Evolutionary conservation across 1,140 invertebrate genomes (phyloP).

Genomic region (honey bee (Apis mellifera)): Amel_HAv3.1 CM009934.2:9586501-9587000

Average conservation of each 20-base stretch:
- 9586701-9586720: too few species aligned
- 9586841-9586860: conserved; percentile 27
- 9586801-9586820: not conserved
- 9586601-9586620: too few species aligned
- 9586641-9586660: too few species aligned
- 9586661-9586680: too few species aligned
- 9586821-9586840: not conserved
- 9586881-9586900: not conserved
- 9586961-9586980: not conserved
- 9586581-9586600: too few species aligned
- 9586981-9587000: not conserved
- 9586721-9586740: too few species aligned
- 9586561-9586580: too few species aligned
- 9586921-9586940: not conserved
- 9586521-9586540: too few species aligned
- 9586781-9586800: not conserved
- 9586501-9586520: not conserved
- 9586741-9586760: not conserved
- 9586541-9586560: too few species aligned
- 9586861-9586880: conserved; percentile 3
- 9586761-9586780: not conserved
- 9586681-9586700: too few species aligned
- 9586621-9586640: too few species aligned
- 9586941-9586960: not conserved
- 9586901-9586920: not conserved